Conservation (phyloP, 2,888 invertebrate species). For the Ptilodon capucinus region DNA sequence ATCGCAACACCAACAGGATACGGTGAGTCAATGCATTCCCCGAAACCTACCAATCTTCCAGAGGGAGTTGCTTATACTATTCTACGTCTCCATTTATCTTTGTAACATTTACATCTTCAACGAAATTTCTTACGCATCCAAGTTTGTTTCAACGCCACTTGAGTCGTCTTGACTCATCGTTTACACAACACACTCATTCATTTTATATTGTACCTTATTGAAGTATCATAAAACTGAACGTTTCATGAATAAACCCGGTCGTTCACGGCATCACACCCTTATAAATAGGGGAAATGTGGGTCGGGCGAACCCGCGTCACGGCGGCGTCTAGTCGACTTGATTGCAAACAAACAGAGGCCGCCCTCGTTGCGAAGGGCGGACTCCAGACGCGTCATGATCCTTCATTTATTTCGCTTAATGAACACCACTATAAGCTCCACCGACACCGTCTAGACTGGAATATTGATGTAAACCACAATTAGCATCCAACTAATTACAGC, state of each 20-base stretch:
- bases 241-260: not conserved
- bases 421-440: conserved; percentile 3
- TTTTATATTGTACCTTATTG: not conserved
- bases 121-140: not conserved
- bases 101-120: not conserved
- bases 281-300: not conserved
- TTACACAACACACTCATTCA: no score
- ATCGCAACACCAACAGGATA: conserved; percentile 67
- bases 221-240: not conserved
- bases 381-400: not conserved
- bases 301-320: not conserved
- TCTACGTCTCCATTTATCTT: not conserved
- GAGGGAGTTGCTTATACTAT: not conserved
- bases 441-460: conserved; percentile 29
- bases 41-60: not conserved
- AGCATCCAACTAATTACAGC: conserved; percentile 21
- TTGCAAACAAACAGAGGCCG: not conserved
- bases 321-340: not conserved
- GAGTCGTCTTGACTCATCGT: no score
- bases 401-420: not conserved
- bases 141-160: not conserved
- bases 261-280: not conserved
- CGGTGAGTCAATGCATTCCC: conserved; percentile 50
- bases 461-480: conserved; percentile 25
- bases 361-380: not conserved